phyloP scores from a whole-genome alignment of 2,113 vertebrate species.

The Phasianus colchicus region DNA sequence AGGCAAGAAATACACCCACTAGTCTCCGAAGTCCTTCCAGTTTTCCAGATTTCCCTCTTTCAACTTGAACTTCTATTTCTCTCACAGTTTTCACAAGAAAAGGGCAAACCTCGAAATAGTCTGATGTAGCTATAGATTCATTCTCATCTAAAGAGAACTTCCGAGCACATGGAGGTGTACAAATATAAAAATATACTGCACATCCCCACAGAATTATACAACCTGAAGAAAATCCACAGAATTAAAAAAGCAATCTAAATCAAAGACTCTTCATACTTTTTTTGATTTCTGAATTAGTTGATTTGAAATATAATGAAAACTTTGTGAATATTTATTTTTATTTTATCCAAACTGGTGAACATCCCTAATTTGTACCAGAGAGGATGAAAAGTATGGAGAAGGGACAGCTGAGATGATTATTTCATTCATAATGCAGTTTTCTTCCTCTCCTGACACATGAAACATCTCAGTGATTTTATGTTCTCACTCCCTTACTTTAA shows the following conservation, averaged over 20 bases:
- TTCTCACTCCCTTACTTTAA: background rate
- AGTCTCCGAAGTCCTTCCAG: background rate
- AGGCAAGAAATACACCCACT: background rate
- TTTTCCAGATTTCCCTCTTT: background rate
- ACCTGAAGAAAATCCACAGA: background rate
- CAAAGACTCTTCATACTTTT: background rate
- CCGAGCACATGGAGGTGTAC: background rate
- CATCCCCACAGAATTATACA: background rate
- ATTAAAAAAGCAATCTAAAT: background rate
- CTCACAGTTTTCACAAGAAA: background rate
- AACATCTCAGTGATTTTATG: slow-evolving; percentile 16
- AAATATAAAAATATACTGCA: background rate
- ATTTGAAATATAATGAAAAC: background rate
- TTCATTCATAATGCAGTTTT: slow-evolving; percentile 21
- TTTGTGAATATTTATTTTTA: background rate
- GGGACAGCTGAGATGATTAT: background rate
- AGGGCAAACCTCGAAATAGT: background rate
- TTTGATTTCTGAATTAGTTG: background rate
- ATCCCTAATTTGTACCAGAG: background rate
- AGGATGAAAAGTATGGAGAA: background rate
- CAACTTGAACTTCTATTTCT: background rate
- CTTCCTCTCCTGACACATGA: background rate
- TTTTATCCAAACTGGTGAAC: background rate
- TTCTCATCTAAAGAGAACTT: background rate
- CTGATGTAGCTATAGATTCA: background rate